Evolutionary conservation across 2,888 invertebrate genomes (phyloP), one percentile per base, ranked within the genome.

Genomic region (Agrilus cyanescens): DNA sequence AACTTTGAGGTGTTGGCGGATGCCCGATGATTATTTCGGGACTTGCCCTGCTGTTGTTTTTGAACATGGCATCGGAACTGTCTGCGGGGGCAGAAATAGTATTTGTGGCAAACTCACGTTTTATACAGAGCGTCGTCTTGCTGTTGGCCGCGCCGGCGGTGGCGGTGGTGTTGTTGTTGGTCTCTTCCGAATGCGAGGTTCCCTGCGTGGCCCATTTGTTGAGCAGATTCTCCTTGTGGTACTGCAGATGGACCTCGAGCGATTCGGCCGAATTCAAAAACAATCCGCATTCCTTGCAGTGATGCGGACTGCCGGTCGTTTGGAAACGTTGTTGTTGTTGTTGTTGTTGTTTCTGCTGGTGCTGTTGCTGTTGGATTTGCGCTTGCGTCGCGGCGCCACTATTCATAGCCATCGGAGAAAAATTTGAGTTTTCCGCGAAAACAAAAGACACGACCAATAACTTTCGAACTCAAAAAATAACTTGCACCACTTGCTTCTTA

Each of bases 221-320:
- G 58, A 82, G 69, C 54, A 84, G 69, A 60, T 82, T 82, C 59
- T 85, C 83, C 63, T 84, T 82, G 58, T 85, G 83, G 65, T 85
- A 86, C 59, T 81, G 80, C 56, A 84, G 70, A 67, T 86, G 86
- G 50, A 85, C 85, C 57, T 85, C 81, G 52, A 86, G 72, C 46
- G 84, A 85, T 57, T 81, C 81, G 46, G 76, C 75, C 54, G 82
- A 82, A 62, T 86, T 83, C 61, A 86, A 76, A 58, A 74, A 76
- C 52, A 84, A 68, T 57, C 79, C 80, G 69, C 85, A 86, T 65
- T 83, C 78, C 66, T 80, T 80, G 69, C 85, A 86, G 61, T 77
- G 78, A 63, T 76, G 76, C 56, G 77, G 75, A 60, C 72, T 72
- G 51, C 62, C 66, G 52, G 60, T 59, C 46, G 25, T 25, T 25